Percentiles rank a stretch among this genome's conserved stretches.
phyloP scores from a whole-genome alignment of 2,888 invertebrate species.

The Diarsia mendica region DNA sequence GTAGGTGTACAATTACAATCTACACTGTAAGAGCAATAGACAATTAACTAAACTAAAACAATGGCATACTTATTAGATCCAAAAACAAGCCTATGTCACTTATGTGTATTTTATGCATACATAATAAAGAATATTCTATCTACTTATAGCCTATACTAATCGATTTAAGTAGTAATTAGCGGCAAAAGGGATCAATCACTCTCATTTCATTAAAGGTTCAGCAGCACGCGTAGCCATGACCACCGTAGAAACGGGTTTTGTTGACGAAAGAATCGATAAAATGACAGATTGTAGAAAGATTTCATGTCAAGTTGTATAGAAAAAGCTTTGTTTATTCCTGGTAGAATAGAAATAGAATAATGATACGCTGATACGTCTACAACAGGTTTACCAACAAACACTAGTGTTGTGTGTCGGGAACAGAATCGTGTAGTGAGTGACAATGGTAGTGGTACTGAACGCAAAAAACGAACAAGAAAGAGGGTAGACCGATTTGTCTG shows the following conservation, averaged over 20 bases:
- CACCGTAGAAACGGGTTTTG: no score
- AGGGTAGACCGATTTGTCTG: no score
- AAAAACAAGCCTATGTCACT: not conserved
- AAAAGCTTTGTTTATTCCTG: no score
- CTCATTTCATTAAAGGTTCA: not conserved
- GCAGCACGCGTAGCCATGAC: no score
- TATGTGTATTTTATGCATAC: not conserved
- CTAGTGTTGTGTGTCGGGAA: not conserved
- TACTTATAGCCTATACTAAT: not conserved
- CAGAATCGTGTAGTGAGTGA: no score
- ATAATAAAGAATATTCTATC: not conserved
- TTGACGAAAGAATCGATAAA: no score
- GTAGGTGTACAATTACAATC: not conserved
- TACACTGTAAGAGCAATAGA: not conserved
- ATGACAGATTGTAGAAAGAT: no score
- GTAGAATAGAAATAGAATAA: no score
- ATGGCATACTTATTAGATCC: not conserved
- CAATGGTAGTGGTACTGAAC: no score
- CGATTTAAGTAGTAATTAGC: not conserved
- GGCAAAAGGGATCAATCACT: not conserved
- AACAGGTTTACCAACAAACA: not conserved
- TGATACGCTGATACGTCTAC: not conserved
- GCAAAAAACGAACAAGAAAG: no score
- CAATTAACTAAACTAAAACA: not conserved
- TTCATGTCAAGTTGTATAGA: no score